These are phyloP conservation scores for Aurelia aurita complex sp. Pacific DNA, from an alignment of 30 jellyfish, hydroid and myxozoan genomes.

Conservation along the genomic window DNA sequence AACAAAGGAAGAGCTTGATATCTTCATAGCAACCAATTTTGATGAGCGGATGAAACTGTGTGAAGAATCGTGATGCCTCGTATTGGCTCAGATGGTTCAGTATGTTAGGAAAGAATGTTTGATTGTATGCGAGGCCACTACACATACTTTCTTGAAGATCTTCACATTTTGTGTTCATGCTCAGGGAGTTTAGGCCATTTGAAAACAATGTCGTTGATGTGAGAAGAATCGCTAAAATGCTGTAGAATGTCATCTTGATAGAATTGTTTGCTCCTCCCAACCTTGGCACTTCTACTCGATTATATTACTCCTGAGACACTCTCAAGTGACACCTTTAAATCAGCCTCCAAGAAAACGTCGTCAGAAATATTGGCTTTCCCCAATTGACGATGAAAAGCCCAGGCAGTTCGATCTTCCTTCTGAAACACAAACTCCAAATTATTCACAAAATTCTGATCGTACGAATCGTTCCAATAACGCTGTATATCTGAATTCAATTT, in stretches of 20 bases:
- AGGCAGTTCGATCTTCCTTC: no score
- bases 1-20: constrained; percentile 65
- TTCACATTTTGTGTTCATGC: constrained; percentile 51
- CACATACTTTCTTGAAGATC: constrained; percentile 29
- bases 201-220: constrained; percentile 1
- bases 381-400: no score
- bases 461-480: no score
- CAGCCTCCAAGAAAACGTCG: no score
- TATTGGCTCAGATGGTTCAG: constrained; percentile 41
- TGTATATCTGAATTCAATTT: no score
- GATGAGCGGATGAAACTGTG: constrained; percentile 53
- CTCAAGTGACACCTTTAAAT: no score
- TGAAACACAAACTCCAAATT: no score
- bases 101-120: constrained; percentile 64
- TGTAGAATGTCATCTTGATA: not conserved
- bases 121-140: constrained; percentile 55
- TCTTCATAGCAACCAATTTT: constrained; percentile 46
- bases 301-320: no score
- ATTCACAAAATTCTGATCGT: no score
- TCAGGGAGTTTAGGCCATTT: not conserved
- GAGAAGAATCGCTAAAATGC: not conserved
- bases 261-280: no score
- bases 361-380: no score
- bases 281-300: no score
- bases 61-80: constrained; percentile 43